A percentile compares a stretch with the other conserved stretches of the same genome.
These are phyloP conservation scores for Sycophila texana DNA, from an alignment of 2,888 invertebrate species.

Conservation along the genomic window DNA sequence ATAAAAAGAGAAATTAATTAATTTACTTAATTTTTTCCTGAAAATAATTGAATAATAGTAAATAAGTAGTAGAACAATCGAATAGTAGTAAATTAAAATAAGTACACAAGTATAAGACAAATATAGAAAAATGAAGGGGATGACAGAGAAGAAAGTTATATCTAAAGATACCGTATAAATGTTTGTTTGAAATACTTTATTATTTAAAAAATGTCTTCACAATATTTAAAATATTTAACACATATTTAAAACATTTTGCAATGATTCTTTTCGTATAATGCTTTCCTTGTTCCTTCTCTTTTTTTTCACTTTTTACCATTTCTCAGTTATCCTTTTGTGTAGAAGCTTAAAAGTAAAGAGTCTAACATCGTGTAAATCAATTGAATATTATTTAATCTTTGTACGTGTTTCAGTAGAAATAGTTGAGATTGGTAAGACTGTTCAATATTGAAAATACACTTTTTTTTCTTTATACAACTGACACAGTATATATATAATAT, in stretches of 20 bases:
- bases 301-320: constrained; percentile 34
- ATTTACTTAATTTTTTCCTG: background rate
- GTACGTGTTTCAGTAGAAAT: constrained; percentile 57
- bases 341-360: constrained; percentile 56
- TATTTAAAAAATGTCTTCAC: constrained; percentile 55
- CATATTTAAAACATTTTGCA: constrained; percentile 55
- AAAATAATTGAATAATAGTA: background rate
- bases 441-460: constrained; percentile 56
- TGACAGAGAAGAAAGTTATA: constrained; percentile 37
- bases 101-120: too few species aligned
- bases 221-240: constrained; percentile 57
- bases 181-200: constrained; percentile 56
- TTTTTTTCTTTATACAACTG: constrained; percentile 52
- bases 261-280: constrained; percentile 48
- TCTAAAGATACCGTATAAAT: constrained; percentile 38
- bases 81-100: background rate
- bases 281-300: constrained; percentile 39
- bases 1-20: background rate
- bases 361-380: constrained; percentile 55
- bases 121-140: constrained; percentile 33
- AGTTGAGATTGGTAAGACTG: constrained; percentile 50
- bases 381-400: constrained; percentile 51
- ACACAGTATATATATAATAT: constrained; percentile 44
- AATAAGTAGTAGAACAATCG: background rate
- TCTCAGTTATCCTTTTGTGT: constrained; percentile 34